A percentile compares a stretch with the other conserved stretches of the same genome.
Conservation (phyloP, 2,797 vertebrate genomes). For the Parauchenoglanis ngamensis region DNA sequence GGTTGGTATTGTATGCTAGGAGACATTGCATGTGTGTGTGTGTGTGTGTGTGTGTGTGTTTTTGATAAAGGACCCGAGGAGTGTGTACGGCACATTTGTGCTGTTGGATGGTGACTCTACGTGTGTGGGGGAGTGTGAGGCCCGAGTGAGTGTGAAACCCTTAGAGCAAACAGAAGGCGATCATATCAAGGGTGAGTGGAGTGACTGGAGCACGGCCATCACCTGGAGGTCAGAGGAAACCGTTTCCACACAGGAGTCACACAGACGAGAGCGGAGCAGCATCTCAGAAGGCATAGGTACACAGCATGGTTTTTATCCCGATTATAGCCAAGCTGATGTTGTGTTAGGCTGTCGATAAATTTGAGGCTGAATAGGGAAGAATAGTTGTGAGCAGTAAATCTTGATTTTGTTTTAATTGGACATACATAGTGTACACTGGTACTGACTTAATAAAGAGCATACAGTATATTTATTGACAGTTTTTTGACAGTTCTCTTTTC, state of each 20-base stretch:
- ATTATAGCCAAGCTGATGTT: neutral
- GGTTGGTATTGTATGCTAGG: neutral
- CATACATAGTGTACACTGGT: neutral
- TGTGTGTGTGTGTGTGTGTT: conserved; percentile 8
- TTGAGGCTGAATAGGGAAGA: neutral
- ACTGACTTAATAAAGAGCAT: neutral
- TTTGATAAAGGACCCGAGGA: neutral
- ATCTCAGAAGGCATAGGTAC: neutral
- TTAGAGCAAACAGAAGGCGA: accelerated
- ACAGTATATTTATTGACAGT: neutral
- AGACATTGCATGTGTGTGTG: neutral
- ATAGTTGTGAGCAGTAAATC: too few relatives aligned
- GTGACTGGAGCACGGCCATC: conserved; percentile 68
- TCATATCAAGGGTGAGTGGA: conserved; percentile 59
- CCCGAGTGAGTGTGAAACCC: conserved; percentile 65
- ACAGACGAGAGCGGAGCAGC: neutral
- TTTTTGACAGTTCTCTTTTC: neutral
- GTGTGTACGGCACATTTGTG: neutral
- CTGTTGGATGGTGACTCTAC: neutral
- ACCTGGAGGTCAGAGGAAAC: conserved; percentile 55
- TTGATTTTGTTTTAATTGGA: neutral
- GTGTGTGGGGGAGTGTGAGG: conserved; percentile 30
- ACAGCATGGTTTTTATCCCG: neutral
- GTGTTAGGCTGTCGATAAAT: neutral
- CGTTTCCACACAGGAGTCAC: neutral